Percentiles rank a stretch among this genome's conserved stretches.
Evolutionary conservation across 1,140 invertebrate genomes (phyloP).

Genomic region (Cydia amplana): DNA sequence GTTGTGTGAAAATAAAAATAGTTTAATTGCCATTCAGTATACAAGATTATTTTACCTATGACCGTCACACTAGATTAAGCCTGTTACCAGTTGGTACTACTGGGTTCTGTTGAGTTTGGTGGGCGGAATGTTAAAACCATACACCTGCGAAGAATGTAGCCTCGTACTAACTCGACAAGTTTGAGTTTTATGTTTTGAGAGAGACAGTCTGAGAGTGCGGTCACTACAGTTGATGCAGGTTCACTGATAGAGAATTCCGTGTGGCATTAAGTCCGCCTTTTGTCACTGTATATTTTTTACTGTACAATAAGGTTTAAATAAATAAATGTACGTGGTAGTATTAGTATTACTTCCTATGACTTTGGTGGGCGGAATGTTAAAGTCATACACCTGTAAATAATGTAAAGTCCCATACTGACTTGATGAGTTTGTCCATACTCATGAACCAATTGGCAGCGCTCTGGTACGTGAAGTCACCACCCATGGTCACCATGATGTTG

Average conservation of each 20-base stretch:
- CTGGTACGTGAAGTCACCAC: constrained; percentile 88
- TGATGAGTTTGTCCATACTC: constrained; percentile 88
- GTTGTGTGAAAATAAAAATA: constrained; percentile 27
- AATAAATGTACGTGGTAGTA: too few relatives aligned
- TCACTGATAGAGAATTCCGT: too few relatives aligned
- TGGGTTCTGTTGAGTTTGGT: neutral
- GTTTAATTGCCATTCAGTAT: too few relatives aligned
- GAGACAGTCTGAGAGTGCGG: too few relatives aligned
- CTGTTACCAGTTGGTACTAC: too few relatives aligned
- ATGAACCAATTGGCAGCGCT: constrained; percentile 83
- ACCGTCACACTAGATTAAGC: too few relatives aligned
- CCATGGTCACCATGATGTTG: constrained; percentile 93
- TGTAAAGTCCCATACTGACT: constrained; percentile 69
- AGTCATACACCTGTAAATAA: constrained; percentile 4
- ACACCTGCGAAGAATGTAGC: neutral
- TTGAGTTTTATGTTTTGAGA: too few relatives aligned
- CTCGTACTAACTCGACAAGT: constrained; percentile 64
- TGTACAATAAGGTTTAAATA: too few relatives aligned
- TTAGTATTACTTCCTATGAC: neutral
- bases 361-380: neutral
- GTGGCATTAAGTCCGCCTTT: too few relatives aligned
- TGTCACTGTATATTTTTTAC: too few relatives aligned
- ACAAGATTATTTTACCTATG: too few relatives aligned
- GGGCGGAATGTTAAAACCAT: neutral
- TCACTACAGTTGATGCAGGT: too few relatives aligned